A percentile compares a stretch with the other conserved stretches of the same genome.
Conservation (phyloP, 2,888 invertebrate species). For the Pegoplata infirma region DNA sequence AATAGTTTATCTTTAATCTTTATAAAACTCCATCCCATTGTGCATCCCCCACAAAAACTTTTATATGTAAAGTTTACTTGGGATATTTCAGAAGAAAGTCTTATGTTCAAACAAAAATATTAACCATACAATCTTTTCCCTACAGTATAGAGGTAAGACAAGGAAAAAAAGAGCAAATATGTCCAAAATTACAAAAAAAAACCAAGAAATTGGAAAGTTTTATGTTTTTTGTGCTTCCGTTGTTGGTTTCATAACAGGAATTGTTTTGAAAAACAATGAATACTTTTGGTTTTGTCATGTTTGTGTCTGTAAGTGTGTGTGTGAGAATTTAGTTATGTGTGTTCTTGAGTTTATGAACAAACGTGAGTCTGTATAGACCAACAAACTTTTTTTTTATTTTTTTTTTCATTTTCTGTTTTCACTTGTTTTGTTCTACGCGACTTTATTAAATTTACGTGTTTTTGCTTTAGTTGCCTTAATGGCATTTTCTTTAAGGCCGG, state of each 20-base stretch:
- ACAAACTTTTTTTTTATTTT: neutral
- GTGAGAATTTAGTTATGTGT: neutral
- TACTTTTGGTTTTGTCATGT: neutral
- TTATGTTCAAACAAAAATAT: neutral
- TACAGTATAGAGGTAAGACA: neutral
- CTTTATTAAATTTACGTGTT: conserved; percentile 40
- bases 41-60: neutral
- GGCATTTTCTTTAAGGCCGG: conserved; percentile 12
- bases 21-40: too few relatives aligned
- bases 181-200: neutral
- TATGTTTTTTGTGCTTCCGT: neutral
- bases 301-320: neutral
- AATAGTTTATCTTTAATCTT: too few relatives aligned
- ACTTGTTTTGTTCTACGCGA: neutral
- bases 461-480: conserved; percentile 4
- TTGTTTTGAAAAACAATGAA: neutral
- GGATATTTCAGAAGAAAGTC: neutral
- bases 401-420: conserved; percentile 7
- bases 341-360: neutral
- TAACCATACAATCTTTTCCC: neutral
- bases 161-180: neutral
- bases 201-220: neutral
- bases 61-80: neutral
- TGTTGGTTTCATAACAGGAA: neutral
- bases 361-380: neutral